Evolutionary conservation across 2,113 vertebrate species (phyloP).

Genomic region (Podilymbus podiceps): DNA sequence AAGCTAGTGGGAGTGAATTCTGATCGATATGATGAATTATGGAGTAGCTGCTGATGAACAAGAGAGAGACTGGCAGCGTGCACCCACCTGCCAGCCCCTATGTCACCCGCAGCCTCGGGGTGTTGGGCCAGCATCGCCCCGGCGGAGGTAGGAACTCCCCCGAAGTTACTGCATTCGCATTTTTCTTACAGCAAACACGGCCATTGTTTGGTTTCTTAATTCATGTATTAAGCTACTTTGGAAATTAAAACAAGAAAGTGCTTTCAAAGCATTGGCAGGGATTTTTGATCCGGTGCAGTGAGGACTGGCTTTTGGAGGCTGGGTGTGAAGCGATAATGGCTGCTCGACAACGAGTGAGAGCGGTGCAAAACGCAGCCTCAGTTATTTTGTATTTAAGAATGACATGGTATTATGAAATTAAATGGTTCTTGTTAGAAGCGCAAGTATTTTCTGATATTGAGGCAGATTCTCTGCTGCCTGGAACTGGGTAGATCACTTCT

Average conservation of each 20-base stretch:
- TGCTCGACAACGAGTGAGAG: neutral
- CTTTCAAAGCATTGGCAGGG: neutral
- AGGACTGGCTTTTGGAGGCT: neutral
- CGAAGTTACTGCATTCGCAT: neutral
- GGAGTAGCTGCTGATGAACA: fast-evolving
- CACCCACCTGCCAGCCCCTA: neutral
- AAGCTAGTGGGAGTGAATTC: neutral
- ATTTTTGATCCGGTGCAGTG: neutral
- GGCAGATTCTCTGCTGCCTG: neutral
- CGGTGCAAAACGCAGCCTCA: neutral
- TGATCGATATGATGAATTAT: fast-evolving
- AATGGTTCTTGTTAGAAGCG: neutral
- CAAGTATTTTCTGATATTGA: neutral
- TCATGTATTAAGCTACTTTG: neutral
- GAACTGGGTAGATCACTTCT: neutral
- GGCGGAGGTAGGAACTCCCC: no score
- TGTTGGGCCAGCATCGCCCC: neutral
- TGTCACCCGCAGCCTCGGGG: no score
- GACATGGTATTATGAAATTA: fast-evolving
- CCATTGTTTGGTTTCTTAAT: neutral
- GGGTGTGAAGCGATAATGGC: fast-evolving
- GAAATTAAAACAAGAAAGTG: neutral
- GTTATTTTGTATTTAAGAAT: neutral
- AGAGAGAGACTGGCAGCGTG: neutral
- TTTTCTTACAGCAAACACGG: neutral